These are phyloP conservation scores for Drosophila sproati DNA, from an alignment of 1,140 invertebrate species.

Conservation along the genomic window DNA sequence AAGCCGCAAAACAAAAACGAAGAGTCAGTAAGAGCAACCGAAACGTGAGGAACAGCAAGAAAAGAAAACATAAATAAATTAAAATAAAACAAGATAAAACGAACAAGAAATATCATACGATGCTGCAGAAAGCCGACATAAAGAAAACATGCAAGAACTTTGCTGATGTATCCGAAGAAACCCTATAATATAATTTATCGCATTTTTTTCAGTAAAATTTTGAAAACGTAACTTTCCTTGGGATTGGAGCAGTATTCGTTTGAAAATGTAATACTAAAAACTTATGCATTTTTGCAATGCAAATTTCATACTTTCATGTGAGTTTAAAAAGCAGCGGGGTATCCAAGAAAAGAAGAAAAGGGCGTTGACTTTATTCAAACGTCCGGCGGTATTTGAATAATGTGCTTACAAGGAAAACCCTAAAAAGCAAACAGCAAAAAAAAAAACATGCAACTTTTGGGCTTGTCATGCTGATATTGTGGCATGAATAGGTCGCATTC, in stretches of 20 bases:
- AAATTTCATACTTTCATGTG: background rate
- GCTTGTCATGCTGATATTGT: constrained; percentile 15
- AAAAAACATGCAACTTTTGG: constrained; percentile 4
- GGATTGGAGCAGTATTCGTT: background rate
- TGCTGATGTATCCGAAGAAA: constrained; percentile 5
- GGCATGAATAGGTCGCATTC: constrained; percentile 11
- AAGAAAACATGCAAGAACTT: constrained; percentile 34
- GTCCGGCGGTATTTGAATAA: background rate
- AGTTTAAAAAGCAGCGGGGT: background rate
- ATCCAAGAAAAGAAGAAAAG: background rate
- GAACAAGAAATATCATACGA: constrained; percentile 70
- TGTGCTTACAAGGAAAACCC: constrained; percentile 28
- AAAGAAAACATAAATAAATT: constrained; percentile 36
- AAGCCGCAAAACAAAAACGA: constrained; percentile 22
- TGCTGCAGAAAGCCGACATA: constrained; percentile 63
- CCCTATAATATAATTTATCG: background rate
- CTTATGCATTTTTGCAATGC: background rate
- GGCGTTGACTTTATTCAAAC: constrained; percentile 22
- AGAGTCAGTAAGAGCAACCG: constrained; percentile 40
- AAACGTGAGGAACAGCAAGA: constrained; percentile 64
- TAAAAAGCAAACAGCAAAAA: background rate
- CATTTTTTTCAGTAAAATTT: background rate
- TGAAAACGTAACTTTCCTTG: background rate
- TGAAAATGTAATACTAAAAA: background rate
- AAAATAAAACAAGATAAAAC: constrained; percentile 36